These are phyloP conservation scores for Anaspis maculata DNA, from an alignment of 2,888 invertebrate species.

Conservation along the genomic window DNA sequence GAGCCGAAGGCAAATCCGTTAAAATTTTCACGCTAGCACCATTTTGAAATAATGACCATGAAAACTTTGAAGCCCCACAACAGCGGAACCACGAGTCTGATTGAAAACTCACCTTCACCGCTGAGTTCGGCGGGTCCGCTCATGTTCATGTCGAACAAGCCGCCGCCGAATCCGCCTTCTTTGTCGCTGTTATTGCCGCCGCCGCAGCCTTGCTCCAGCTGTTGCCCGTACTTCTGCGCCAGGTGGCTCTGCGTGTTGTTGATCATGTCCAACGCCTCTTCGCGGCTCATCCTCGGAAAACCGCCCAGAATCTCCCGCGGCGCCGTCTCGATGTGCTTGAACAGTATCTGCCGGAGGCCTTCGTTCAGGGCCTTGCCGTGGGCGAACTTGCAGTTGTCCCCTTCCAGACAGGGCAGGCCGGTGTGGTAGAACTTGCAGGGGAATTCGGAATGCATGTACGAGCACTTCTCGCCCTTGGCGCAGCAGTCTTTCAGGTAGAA, in stretches of 20 bases:
- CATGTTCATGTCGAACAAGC: constrained; percentile 36
- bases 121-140: constrained; percentile 32
- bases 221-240: constrained; percentile 40
- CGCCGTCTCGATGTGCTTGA: constrained; percentile 78
- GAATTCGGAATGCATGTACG: constrained; percentile 94
- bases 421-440: constrained; percentile 97
- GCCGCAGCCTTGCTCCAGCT: too few species aligned
- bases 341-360: constrained; percentile 44
- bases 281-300: constrained; percentile 73
- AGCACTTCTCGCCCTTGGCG: constrained; percentile 89
- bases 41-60: too few species aligned
- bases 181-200: constrained; percentile 21
- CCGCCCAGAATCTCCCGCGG: constrained; percentile 88
- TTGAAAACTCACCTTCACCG: constrained; percentile 5
- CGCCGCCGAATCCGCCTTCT: constrained; percentile 34
- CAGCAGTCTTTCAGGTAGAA: constrained; percentile 95
- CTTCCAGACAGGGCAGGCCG: constrained; percentile 72
- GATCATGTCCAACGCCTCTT: constrained; percentile 55
- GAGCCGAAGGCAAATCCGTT: too few species aligned
- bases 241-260: constrained; percentile 45
- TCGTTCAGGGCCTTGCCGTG: constrained; percentile 83
- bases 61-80: too few species aligned
- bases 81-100: too few species aligned
- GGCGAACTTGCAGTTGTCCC: constrained; percentile 84
- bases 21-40: too few species aligned